Evolutionary conservation across 2,888 invertebrate genomes (phyloP).

Genomic region (Cremastinae sp.): DNA sequence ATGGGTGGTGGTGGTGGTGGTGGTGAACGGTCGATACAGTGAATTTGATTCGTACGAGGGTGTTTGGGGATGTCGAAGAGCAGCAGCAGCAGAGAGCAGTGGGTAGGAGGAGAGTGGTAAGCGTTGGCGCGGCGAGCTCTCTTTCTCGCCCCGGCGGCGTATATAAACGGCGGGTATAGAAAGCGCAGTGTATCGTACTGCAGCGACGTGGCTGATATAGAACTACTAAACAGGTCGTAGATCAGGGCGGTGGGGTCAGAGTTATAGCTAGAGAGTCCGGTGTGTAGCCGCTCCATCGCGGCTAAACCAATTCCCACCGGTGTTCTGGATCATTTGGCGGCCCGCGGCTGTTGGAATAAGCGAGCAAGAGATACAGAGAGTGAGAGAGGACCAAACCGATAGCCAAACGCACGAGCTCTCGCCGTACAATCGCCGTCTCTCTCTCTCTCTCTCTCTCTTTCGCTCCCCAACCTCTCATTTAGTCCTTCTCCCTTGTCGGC

Average conservation of each 20-base stretch:
- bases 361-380: slow-evolving; percentile 66
- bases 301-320: slow-evolving; percentile 78
- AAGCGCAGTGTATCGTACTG: slow-evolving; percentile 48
- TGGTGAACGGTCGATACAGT: slow-evolving; percentile 33
- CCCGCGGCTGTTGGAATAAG: slow-evolving; percentile 77
- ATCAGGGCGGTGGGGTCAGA: slow-evolving; percentile 76
- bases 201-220: slow-evolving; percentile 76
- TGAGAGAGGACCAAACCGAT: slow-evolving; percentile 34
- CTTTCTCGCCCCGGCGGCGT: not conserved
- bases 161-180: slow-evolving; percentile 8
- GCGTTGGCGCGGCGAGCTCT: slow-evolving; percentile 29
- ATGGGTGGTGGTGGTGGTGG: slow-evolving; percentile 6
- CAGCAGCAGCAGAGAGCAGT: too few species aligned
- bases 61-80: slow-evolving; percentile 40
- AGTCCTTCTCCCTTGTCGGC: slow-evolving; percentile 8
- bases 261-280: slow-evolving; percentile 73
- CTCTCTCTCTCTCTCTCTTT: slow-evolving; percentile 15
- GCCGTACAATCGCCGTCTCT: slow-evolving; percentile 69
- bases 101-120: too few species aligned
- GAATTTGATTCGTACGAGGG: slow-evolving; percentile 43
- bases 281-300: slow-evolving; percentile 67
- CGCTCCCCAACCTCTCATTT: slow-evolving; percentile 7
- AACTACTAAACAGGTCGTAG: slow-evolving; percentile 80
- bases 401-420: slow-evolving; percentile 55
- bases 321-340: slow-evolving; percentile 80